Percentiles rank a stretch among this genome's conserved stretches.
phyloP scores from a whole-genome alignment of 2,888 invertebrate species.

The Ernsta delagoae region DNA sequence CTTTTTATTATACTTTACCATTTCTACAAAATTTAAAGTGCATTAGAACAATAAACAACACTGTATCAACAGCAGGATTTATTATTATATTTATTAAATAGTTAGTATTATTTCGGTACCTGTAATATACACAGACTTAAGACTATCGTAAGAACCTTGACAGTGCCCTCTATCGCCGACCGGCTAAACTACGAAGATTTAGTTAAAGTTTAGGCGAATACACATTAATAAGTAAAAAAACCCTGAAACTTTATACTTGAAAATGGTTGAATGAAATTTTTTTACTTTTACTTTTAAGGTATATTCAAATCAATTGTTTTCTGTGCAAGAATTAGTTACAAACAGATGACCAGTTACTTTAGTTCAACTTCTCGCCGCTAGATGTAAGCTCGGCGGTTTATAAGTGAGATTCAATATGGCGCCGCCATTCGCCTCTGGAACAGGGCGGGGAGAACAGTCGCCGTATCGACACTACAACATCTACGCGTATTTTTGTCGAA shows the following conservation, averaged over 20 bases:
- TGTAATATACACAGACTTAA: no score
- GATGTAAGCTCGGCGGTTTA: constrained; percentile 65
- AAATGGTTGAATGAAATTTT: no score
- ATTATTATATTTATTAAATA: no score
- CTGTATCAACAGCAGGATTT: no score
- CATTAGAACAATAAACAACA: no score
- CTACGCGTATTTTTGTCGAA: constrained; percentile 82
- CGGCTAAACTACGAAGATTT: not conserved
- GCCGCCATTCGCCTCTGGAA: constrained; percentile 81
- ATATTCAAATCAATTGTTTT: not conserved
- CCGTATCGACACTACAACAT: constrained; percentile 78
- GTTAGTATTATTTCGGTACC: no score
- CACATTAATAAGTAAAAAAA: not conserved
- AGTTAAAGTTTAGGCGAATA: not conserved
- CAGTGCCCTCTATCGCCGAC: not conserved
- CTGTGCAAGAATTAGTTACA: not conserved
- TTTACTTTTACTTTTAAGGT: not conserved
- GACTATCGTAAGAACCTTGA: not conserved
- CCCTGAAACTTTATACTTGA: no score
- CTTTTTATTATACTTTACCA: no score
- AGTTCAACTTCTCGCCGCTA: constrained; percentile 61
- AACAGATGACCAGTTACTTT: constrained; percentile 23
- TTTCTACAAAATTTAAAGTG: no score
- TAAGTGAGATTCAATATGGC: constrained; percentile 80
- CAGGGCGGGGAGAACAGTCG: constrained; percentile 84